Evolutionary conservation across 2,888 invertebrate genomes (phyloP).

Genomic region (Empis livida): DNA sequence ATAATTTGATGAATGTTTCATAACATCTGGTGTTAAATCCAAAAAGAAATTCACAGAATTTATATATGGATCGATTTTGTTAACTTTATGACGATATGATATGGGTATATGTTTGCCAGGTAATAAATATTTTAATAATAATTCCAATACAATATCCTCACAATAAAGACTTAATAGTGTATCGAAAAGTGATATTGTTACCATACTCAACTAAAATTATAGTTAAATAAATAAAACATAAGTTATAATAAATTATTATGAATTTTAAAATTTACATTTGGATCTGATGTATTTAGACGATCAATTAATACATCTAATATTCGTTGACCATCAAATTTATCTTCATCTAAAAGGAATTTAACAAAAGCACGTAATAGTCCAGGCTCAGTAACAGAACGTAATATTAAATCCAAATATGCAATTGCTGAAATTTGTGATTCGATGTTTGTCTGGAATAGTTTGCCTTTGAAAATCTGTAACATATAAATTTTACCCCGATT

Average conservation of each 20-base stretch:
- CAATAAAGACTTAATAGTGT: constrained; percentile 84
- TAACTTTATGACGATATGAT: constrained; percentile 58
- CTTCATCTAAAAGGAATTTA: constrained; percentile 66
- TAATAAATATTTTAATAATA: constrained; percentile 73
- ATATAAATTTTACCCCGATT: constrained; percentile 25
- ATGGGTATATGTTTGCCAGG: constrained; percentile 63
- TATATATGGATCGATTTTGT: constrained; percentile 58
- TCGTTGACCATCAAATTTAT: constrained; percentile 71
- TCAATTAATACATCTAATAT: constrained; percentile 72
- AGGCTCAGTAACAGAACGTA: constrained; percentile 76
- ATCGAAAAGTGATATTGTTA: constrained; percentile 80
- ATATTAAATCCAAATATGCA: constrained; percentile 81
- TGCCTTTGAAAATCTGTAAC: constrained; percentile 38
- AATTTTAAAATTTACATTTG: constrained; percentile 46
- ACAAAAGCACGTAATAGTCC: constrained; percentile 71
- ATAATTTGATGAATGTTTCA: constrained; percentile 24
- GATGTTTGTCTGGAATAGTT: constrained; percentile 63
- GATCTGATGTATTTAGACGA: constrained; percentile 57
- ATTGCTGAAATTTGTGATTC: constrained; percentile 86
- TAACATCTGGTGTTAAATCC: constrained; percentile 50
- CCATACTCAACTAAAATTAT: constrained; percentile 56
- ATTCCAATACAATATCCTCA: constrained; percentile 90
- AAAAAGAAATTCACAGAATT: constrained; percentile 64
- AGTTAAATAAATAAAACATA: constrained; percentile 7
- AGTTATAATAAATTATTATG: neutral